Conservation (phyloP, 2,113 vertebrate genomes). For the Rafetus swinhoei region DNA sequence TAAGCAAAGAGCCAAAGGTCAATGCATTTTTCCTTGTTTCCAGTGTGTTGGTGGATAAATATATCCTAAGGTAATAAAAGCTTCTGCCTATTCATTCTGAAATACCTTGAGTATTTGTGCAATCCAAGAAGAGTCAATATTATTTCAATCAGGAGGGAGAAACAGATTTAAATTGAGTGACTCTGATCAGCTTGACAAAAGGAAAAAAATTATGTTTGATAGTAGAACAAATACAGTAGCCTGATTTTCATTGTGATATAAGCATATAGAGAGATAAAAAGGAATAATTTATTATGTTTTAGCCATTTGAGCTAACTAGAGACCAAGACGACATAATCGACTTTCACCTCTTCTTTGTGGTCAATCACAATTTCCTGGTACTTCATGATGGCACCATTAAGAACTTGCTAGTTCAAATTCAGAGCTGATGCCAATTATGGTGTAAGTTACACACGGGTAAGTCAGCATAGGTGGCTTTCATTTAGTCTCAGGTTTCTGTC, state of each 20-base stretch:
- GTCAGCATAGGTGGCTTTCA: background rate
- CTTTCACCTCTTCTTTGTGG: background rate
- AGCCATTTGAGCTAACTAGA: conserved; percentile 4
- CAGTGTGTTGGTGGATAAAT: background rate
- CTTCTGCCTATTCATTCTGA: background rate
- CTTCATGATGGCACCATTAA: background rate
- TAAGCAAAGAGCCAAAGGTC: conserved; percentile 13
- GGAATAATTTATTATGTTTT: background rate
- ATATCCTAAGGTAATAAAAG: background rate
- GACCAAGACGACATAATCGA: background rate
- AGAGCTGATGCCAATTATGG: background rate
- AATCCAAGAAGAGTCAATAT: background rate
- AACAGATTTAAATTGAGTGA: background rate
- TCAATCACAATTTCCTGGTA: background rate
- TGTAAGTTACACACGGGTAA: background rate
- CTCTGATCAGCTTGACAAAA: conserved; percentile 45
- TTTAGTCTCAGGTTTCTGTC: background rate
- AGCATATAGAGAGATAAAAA: conserved; percentile 35
- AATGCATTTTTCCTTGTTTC: conserved; percentile 18
- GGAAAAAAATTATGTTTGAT: conserved; percentile 26
- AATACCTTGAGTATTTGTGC: background rate
- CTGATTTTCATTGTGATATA: background rate
- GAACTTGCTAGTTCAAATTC: background rate
- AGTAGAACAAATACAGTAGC: conserved; percentile 15
- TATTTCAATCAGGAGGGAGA: background rate